Evolutionary conservation across 2,888 invertebrate species (phyloP), one percentile per base, ranked within the genome.

Genomic region (Epinotia nisella): DNA sequence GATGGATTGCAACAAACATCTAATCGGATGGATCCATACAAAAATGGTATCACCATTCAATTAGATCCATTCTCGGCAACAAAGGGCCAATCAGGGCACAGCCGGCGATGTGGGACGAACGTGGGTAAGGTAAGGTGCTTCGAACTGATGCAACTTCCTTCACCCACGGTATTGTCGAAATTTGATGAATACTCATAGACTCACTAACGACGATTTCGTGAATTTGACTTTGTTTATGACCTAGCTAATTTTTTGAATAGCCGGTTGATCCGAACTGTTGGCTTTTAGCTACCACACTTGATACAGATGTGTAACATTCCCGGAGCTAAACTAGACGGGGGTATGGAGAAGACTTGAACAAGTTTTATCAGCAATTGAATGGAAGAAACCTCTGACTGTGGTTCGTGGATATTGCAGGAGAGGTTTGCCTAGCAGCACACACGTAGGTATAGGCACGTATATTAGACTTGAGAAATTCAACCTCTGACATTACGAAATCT

Each of bases 101-200:
- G 67, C 56, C 19, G 39, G 60, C 56, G 76, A 82, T 80, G 82
- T 87, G 81, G 87, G 81, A 81, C 84, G 81, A 77, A 83, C 85
- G 89, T 89, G 86, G 89, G 88, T 82, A 75, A 79, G 72, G 81
- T 79, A 82, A 85, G 86, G 83, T 84, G 84, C 80, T 83, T 82
- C n/a, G n/a, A n/a, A n/a, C 81, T 91, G 89, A 86, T 87, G 91
- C 90, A 90, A 91, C 88, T 85, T 90, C 90, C 90, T 88, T 80
- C 76, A 83, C 89, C 87, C 87, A 89, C 88, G 77, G 68, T 11
- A 58, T 76, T 81, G 78, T 81, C 80, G 78, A 85, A 86, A 81
- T 79, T 82, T 81, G 80, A 78, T 80, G 79, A 76, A 80, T 79
- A 78, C 78, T 79, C 81, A 76, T 77, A 74, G 76, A 64, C 76